Conservation (phyloP, 2,888 invertebrate genomes). For the Temnothorax rugatulus region DNA sequence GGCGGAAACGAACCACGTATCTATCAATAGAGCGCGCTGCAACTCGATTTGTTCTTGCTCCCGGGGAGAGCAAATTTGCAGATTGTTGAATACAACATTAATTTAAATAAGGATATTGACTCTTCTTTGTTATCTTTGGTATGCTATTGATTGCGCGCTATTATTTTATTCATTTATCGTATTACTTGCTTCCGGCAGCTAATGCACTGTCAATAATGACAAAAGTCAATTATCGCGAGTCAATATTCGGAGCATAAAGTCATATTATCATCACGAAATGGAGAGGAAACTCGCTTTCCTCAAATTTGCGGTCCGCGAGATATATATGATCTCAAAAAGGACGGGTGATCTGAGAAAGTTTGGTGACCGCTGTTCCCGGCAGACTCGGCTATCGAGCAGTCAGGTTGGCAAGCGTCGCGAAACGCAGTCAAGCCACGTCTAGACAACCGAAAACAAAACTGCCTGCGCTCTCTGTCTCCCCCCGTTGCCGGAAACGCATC, state of each 20-base stretch:
- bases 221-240: neutral
- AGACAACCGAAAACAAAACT: conserved; percentile 55
- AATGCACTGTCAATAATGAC: neutral
- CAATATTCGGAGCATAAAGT: neutral
- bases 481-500: conserved; percentile 68
- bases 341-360: conserved; percentile 22
- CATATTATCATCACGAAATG: neutral
- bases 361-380: conserved; percentile 14
- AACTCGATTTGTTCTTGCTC: conserved; percentile 39
- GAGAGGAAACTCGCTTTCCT: neutral
- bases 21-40: conserved; percentile 51
- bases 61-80: conserved; percentile 7
- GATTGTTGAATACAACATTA: conserved; percentile 28
- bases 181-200: neutral
- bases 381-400: conserved; percentile 21
- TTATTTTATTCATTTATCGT: neutral
- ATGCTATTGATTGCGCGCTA: no score
- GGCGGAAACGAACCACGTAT: conserved; percentile 49
- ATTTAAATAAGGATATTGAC: conserved; percentile 17
- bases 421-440: conserved; percentile 23
- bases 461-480: conserved; percentile 13
- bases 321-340: conserved; percentile 9
- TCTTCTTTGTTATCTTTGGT: neutral
- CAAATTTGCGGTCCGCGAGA: conserved; percentile 14
- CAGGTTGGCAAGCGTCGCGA: conserved; percentile 27